Evolutionary conservation across 1,140 invertebrate genomes (phyloP).

Genomic region (Lysiphlebus fabarum): DNA sequence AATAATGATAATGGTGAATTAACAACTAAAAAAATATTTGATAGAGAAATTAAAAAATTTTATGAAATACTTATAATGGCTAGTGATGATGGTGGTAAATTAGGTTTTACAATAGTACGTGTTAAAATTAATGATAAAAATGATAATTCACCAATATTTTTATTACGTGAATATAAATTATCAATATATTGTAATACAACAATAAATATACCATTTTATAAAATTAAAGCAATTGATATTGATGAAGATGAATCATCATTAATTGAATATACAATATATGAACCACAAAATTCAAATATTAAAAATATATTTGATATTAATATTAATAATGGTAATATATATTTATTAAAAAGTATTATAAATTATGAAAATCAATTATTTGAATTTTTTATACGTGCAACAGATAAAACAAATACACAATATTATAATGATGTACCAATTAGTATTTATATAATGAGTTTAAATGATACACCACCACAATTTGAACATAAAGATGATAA

Average conservation of each 20-base stretch:
- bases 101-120: constrained; percentile 74
- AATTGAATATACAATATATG: constrained; percentile 73
- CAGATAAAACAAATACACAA: constrained; percentile 70
- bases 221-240: constrained; percentile 67
- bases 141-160: constrained; percentile 82
- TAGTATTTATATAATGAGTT: constrained; percentile 71
- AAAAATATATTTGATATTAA: constrained; percentile 67
- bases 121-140: constrained; percentile 81
- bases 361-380: constrained; percentile 75
- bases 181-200: constrained; percentile 65
- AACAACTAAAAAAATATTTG: constrained; percentile 70
- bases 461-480: constrained; percentile 66
- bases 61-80: constrained; percentile 82
- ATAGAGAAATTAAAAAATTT: constrained; percentile 71
- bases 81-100: constrained; percentile 79
- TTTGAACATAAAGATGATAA: constrained; percentile 71
- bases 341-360: constrained; percentile 59
- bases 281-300: constrained; percentile 59
- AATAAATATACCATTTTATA: constrained; percentile 64
- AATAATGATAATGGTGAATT: constrained; percentile 77
- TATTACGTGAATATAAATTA: constrained; percentile 75
- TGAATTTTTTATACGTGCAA: constrained; percentile 85
- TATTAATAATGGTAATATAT: constrained; percentile 66
- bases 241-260: constrained; percentile 68
- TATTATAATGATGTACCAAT: constrained; percentile 77